These are phyloP conservation scores for Gorsachius magnificus DNA, from an alignment of 2,797 vertebrate species.

Conservation along the genomic window DNA sequence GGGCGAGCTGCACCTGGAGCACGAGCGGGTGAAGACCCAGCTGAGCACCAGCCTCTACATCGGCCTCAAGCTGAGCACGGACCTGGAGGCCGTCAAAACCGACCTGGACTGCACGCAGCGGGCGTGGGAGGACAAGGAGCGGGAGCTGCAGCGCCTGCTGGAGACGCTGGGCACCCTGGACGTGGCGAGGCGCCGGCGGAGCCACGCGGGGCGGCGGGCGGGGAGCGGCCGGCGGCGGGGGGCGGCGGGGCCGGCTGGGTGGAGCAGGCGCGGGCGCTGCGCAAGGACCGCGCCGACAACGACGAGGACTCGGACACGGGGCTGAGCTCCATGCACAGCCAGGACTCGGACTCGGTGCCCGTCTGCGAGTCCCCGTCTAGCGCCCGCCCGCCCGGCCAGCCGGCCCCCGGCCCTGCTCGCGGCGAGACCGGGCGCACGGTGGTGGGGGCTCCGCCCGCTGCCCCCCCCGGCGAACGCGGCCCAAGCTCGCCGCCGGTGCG, in stretches of 20 bases:
- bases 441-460: not conserved
- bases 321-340: constrained; percentile 98
- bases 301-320: constrained; percentile 98
- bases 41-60: constrained; percentile 94
- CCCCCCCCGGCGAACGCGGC: not conserved
- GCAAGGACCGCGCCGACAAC: constrained; percentile 82
- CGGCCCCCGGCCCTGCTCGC: not conserved
- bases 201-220: not conserved
- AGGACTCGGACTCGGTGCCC: constrained; percentile 91
- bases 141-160: constrained; percentile 85
- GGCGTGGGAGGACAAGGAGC: constrained; percentile 85
- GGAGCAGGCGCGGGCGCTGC: constrained; percentile 78
- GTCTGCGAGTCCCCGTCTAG: constrained; percentile 93
- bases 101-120: constrained; percentile 87
- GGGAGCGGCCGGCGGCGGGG: not conserved
- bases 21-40: constrained; percentile 89
- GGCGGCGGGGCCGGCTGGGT: constrained; percentile 76
- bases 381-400: not conserved
- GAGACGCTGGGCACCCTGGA: constrained; percentile 82
- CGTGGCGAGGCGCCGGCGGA: constrained; percentile 7
- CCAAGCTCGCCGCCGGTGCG: not conserved
- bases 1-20: constrained; percentile 81
- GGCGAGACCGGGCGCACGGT: not conserved
- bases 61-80: constrained; percentile 89
- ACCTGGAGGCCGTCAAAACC: constrained; percentile 83